Evolutionary conservation across 1,140 invertebrate species (phyloP), one percentile per base, ranked within the genome.

Genomic region (Hypsibius dujardini): DNA sequence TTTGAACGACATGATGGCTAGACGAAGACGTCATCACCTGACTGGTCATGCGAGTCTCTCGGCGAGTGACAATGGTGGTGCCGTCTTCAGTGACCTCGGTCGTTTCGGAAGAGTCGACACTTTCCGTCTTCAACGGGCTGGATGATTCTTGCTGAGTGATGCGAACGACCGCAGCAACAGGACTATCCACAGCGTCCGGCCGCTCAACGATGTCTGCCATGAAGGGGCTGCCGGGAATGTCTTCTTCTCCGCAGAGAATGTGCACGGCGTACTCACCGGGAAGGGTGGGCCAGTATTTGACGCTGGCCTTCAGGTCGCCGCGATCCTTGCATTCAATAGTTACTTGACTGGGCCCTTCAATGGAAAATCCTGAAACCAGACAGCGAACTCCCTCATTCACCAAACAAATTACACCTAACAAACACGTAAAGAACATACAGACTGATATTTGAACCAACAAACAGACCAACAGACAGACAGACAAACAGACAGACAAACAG

Each of bases 191-290:
- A n/a, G 7, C 50, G 7, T 7, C 50, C 50, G 50, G 50, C 7
- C 7, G 50, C 50, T 56, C 7, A 42, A 87, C 76, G 75, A 92
- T 86, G 74, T 88, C 84, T 47, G 88, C 85, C 72, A 90, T 87
- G 75, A 87, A 89, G 0, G 89, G 89, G 1, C 87, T 88, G 74
- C 87, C 86, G 12, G 87, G 87, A 77, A 91, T 89, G 77, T 90
- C 88, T 78, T 90, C 88, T 72, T 85, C 85, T 76, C 91, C 87
- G 75, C 90, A 92, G 42, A 92, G 80, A 75, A 95, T 88, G 75
- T 93, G 91, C 2, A 95, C 87, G 2, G 89, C 89, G 76, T 95
- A 95, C 75, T 90, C 89, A n/a, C 91, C 91, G 2, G 87, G 84
- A 12, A 84, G 86, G 14, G 88, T 91, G 1, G 91, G 90, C 77